Evolutionary conservation across 2,113 vertebrate genomes (phyloP).

Genomic region (Solenodon paradoxus): DNA sequence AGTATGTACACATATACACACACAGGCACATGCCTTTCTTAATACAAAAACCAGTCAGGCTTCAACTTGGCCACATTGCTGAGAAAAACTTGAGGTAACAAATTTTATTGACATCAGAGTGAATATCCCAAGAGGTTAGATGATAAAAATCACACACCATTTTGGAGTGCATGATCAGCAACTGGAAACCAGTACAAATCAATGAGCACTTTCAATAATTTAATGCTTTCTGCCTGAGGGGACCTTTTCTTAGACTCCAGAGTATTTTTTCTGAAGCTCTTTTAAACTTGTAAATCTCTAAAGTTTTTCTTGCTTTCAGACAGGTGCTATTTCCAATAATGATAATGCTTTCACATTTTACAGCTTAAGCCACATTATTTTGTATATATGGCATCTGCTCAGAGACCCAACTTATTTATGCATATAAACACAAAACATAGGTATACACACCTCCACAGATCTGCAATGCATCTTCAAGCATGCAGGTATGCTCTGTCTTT

Average conservation of each 20-base stretch:
- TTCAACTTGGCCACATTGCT: background rate
- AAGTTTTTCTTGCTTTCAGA: background rate
- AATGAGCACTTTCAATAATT: background rate
- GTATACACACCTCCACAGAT: background rate
- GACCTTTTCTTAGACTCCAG: background rate
- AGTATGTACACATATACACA: background rate
- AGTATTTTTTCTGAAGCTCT: background rate
- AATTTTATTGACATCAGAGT: background rate
- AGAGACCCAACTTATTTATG: background rate
- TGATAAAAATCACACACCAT: background rate
- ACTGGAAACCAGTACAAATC: background rate
- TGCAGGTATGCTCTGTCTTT: background rate
- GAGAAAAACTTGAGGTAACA: background rate
- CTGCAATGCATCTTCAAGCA: background rate
- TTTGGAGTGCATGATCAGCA: background rate
- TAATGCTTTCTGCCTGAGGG: background rate
- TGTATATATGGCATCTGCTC: background rate
- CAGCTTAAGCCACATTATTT: background rate
- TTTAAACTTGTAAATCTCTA: background rate
- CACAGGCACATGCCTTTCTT: background rate
- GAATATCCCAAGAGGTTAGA: background rate
- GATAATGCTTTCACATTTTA: background rate
- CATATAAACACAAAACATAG: background rate
- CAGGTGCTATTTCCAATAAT: background rate
- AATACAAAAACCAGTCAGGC: background rate